These are phyloP conservation scores for Drosophila greeni DNA, from an alignment of 2,888 invertebrate genomes.

Conservation along the genomic window DNA sequence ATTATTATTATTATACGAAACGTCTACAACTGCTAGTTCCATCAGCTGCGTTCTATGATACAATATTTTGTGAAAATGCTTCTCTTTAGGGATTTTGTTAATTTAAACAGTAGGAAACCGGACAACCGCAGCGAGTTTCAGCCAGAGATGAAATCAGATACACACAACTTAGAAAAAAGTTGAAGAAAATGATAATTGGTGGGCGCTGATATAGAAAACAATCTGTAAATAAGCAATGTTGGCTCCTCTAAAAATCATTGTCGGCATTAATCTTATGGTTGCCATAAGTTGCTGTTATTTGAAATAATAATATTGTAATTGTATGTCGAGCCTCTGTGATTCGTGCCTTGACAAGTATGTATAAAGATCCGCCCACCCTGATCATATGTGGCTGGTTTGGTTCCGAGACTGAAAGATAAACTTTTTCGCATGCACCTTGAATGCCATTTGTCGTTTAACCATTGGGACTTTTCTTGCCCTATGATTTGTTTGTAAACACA, in stretches of 20 bases:
- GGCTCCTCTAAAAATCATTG: background rate
- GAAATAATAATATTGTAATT: conserved; percentile 4
- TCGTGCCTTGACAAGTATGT: conserved; percentile 20
- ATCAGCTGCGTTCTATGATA: background rate
- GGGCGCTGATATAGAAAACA: background rate
- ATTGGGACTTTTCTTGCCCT: conserved; percentile 3
- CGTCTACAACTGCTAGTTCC: conserved; percentile 2
- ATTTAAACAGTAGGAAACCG: conserved; percentile 43
- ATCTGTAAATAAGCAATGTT: conserved; percentile 11
- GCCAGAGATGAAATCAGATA: conserved; percentile 35
- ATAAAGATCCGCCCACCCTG: conserved; percentile 10
- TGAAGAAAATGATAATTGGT: background rate
- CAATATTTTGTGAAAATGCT: conserved; percentile 7
- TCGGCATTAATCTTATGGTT: conserved; percentile 14
- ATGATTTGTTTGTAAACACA: conserved; percentile 3
- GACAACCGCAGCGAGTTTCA: conserved; percentile 60
- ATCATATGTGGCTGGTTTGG: conserved; percentile 15
- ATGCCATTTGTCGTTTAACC: conserved; percentile 18
- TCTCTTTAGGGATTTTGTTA: conserved; percentile 49
- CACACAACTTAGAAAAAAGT: background rate
- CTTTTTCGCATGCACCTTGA: conserved; percentile 17
- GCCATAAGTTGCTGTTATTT: conserved; percentile 19
- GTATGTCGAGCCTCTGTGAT: conserved; percentile 47
- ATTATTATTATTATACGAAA: conserved; percentile 20
- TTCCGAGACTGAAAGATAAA: conserved; percentile 18